phyloP scores from a whole-genome alignment of 2,888 invertebrate species.

The Shargacucullia verbasci region DNA sequence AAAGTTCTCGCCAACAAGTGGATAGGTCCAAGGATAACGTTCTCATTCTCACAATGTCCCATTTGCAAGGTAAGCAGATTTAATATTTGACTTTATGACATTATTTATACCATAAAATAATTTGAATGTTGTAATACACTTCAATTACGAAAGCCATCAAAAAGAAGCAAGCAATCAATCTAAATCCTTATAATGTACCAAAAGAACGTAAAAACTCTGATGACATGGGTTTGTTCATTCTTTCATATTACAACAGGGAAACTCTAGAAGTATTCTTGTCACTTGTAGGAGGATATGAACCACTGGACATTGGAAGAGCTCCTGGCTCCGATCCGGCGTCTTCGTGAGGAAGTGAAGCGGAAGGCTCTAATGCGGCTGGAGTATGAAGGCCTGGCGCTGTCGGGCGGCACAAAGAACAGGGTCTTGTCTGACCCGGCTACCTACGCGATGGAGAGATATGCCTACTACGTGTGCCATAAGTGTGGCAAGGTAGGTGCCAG shows the following conservation, averaged over 20 bases:
- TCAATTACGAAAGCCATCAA: too few species aligned
- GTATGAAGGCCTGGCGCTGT: constrained; percentile 96
- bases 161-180: too few species aligned
- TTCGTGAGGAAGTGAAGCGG: constrained; percentile 96
- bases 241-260: neutral
- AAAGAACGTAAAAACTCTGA: too few species aligned
- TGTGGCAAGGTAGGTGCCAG: constrained; percentile 92
- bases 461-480: constrained; percentile 99
- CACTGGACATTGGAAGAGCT: constrained; percentile 94
- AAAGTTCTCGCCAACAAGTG: constrained; percentile 95
- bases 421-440: constrained; percentile 94
- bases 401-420: constrained; percentile 91
- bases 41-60: constrained; percentile 98
- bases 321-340: constrained; percentile 93
- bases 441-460: constrained; percentile 99
- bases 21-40: constrained; percentile 98
- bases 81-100: too few species aligned
- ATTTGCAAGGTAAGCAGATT: constrained; percentile 94
- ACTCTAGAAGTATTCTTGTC: neutral
- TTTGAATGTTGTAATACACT: too few species aligned
- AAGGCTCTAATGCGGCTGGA: constrained; percentile 98
- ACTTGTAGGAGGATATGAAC: constrained; percentile 92
- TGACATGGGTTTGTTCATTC: too few species aligned
- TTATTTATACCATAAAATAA: too few species aligned
- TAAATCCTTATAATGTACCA: too few species aligned